Percentiles rank a stretch among this genome's conserved stretches.
Evolutionary conservation across 2,797 vertebrate genomes (phyloP).

Genomic region (Xyrichtys novacula): DNA sequence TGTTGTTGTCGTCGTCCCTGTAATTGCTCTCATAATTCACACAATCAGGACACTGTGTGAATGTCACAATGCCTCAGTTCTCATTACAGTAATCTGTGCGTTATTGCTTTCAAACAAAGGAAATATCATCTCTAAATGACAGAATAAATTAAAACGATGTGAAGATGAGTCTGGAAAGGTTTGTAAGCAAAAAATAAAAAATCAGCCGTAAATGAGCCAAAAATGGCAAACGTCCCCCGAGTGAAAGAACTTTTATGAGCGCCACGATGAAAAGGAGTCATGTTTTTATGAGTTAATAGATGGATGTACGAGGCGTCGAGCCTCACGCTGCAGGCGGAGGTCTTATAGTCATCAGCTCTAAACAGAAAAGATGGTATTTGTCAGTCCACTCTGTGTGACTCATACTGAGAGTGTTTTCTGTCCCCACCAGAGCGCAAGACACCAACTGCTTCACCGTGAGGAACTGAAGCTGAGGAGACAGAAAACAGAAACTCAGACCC

Average conservation of each 20-base stretch:
- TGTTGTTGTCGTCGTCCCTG: constrained; percentile 20
- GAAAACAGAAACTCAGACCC: too few relatives aligned
- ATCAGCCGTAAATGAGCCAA: neutral
- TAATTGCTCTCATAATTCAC: constrained; percentile 48
- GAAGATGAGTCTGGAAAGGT: constrained; percentile 5
- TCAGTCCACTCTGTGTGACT: too few relatives aligned
- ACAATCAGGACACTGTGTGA: constrained; percentile 36
- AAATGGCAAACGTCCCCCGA: neutral
- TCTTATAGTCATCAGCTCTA: too few relatives aligned
- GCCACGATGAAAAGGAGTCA: neutral
- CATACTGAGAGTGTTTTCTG: too few relatives aligned
- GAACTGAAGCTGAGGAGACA: too few relatives aligned
- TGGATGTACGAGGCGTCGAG: too few relatives aligned
- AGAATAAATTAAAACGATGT: constrained; percentile 6
- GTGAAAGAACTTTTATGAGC: neutral
- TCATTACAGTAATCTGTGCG: constrained; percentile 20
- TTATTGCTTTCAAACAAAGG: constrained; percentile 29
- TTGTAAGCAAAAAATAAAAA: neutral
- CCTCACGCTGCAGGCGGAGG: too few relatives aligned
- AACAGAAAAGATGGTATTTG: neutral
- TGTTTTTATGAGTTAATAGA: neutral
- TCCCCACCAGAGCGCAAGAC: too few relatives aligned
- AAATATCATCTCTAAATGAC: constrained; percentile 11
- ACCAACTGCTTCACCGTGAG: too few relatives aligned
- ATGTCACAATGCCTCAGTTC: constrained; percentile 17